A percentile compares a stretch with the other conserved stretches of the same genome.
Evolutionary conservation across 2,113 vertebrate species (phyloP).

Genomic region (Leucoraja erinaceus): DNA sequence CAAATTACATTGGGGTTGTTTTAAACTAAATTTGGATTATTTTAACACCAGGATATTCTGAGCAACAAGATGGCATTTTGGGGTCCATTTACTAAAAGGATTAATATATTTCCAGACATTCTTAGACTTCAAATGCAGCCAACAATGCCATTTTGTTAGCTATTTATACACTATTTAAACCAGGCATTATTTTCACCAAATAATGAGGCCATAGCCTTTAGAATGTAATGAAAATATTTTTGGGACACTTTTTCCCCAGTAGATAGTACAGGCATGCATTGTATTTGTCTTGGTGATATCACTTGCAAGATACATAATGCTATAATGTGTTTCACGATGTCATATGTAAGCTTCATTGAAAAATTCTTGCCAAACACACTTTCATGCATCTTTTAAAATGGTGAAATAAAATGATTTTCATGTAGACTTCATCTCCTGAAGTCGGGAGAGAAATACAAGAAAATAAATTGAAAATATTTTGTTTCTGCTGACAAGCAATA

Average conservation of each 20-base stretch:
- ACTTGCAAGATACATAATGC: background rate
- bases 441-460: background rate
- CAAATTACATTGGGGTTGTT: too few species aligned
- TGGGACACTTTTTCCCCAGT: background rate
- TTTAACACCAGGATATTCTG: background rate
- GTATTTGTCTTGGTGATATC: background rate
- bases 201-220: background rate
- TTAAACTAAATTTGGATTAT: background rate
- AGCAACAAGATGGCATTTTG: background rate
- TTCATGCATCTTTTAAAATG: background rate
- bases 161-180: background rate
- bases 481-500: background rate
- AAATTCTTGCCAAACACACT: background rate
- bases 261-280: background rate
- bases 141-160: background rate
- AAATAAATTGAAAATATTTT: background rate
- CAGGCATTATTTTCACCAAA: background rate
- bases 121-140: background rate
- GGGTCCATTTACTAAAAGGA: background rate
- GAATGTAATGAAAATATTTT: background rate
- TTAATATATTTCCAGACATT: background rate
- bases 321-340: background rate
- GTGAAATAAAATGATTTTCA: conserved; percentile 20
- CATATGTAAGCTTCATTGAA: background rate
- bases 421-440: background rate